These are phyloP conservation scores for Acromyrmex heyeri DNA, from an alignment of 1,140 invertebrate species.

Conservation along the genomic window DNA sequence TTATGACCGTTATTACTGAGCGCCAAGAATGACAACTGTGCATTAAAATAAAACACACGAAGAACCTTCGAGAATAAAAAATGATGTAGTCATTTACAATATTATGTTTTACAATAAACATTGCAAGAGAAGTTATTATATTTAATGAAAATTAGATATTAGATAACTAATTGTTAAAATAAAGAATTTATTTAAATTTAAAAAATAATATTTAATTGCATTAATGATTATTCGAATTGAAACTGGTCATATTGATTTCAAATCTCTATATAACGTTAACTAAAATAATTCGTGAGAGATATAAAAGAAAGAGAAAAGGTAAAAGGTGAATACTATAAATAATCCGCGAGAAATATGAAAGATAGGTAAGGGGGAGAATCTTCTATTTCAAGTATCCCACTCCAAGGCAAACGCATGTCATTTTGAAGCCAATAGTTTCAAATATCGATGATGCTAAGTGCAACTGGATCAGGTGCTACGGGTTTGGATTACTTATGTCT, in stretches of 20 bases:
- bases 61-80: constrained; percentile 1
- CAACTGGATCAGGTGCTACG: constrained; percentile 58
- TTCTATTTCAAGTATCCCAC: constrained; percentile 28
- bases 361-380: background rate
- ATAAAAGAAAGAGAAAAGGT: background rate
- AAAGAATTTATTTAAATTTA: background rate
- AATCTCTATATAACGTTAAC: background rate
- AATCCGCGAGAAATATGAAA: background rate
- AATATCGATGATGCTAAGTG: constrained; percentile 31
- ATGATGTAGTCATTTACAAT: background rate
- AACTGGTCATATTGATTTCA: background rate
- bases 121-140: background rate
- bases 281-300: constrained; percentile 1
- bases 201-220: background rate
- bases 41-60: background rate
- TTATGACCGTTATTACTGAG: background rate
- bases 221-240: background rate
- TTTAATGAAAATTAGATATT: background rate
- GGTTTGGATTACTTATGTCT: constrained; percentile 8
- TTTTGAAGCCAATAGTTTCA: background rate
- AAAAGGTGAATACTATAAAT: constrained; percentile 14
- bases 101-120: background rate
- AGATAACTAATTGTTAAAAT: background rate
- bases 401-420: constrained; percentile 5
- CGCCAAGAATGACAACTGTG: constrained; percentile 5